phyloP scores from a whole-genome alignment of 2,888 invertebrate species.

The Phalangium opilio region DNA sequence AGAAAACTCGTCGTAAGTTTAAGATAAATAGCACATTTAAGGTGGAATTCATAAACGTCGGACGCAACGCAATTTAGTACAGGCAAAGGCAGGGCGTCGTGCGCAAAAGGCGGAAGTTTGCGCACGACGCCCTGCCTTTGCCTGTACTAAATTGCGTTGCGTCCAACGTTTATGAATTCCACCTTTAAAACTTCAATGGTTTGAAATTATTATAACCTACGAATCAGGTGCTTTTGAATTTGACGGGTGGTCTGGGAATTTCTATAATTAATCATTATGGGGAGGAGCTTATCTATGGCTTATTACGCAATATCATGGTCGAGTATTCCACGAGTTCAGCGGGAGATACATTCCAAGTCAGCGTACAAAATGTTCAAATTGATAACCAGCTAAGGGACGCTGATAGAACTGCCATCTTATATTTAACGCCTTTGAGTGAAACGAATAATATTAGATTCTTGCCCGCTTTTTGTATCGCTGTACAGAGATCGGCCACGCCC shows the following conservation, averaged over 20 bases:
- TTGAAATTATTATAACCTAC: no score
- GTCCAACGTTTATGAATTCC: no score
- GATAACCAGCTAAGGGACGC: constrained; percentile 78
- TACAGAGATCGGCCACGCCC: constrained; percentile 55
- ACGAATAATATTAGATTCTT: constrained; percentile 34
- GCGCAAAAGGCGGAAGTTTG: no score
- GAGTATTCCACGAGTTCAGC: constrained; percentile 26
- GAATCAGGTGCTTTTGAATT: constrained; percentile 9
- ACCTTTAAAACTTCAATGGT: no score
- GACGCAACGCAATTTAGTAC: no score
- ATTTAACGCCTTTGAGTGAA: constrained; percentile 42
- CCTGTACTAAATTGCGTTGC: no score
- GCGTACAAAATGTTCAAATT: constrained; percentile 62
- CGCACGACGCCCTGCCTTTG: no score
- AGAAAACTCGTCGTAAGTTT: no score
- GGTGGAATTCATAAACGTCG: no score
- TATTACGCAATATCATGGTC: constrained; percentile 30
- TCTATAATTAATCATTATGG: constrained; percentile 29
- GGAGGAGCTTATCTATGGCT: constrained; percentile 32
- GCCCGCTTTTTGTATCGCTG: constrained; percentile 62
- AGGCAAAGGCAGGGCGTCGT: no score
- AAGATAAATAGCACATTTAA: no score
- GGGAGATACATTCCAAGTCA: constrained; percentile 41
- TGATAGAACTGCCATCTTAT: constrained; percentile 66
- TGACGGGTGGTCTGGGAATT: constrained; percentile 29